These are phyloP conservation scores for Scaptomyza graminum DNA, from an alignment of 1,140 invertebrate species.

Conservation along the genomic window DNA sequence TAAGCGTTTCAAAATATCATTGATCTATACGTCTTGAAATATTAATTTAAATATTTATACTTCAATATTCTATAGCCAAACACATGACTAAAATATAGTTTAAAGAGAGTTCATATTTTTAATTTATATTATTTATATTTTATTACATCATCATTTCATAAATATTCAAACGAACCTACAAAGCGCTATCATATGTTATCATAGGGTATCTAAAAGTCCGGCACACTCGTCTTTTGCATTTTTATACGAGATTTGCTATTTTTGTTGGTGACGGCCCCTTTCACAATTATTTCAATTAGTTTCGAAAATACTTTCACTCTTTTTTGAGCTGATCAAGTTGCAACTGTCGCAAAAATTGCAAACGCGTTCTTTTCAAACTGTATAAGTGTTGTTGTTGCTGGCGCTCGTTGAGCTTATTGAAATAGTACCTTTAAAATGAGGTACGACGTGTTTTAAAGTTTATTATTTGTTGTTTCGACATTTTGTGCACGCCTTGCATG, in stretches of 20 bases:
- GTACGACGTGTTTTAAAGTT: conserved; percentile 30
- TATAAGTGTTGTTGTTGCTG: background rate
- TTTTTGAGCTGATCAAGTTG: conserved; percentile 26
- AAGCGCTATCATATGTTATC: too few relatives aligned
- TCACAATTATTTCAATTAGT: conserved; percentile 12
- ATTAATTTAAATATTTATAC: too few relatives aligned
- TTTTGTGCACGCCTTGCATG: conserved; percentile 59
- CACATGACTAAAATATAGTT: too few relatives aligned
- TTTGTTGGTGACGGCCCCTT: conserved; percentile 8
- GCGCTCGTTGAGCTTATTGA: conserved; percentile 15
- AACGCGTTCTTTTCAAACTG: conserved; percentile 6
- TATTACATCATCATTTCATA: too few relatives aligned
- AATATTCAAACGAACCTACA: too few relatives aligned
- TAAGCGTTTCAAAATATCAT: too few relatives aligned
- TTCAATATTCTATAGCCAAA: too few relatives aligned
- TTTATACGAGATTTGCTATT: background rate
- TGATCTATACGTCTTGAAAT: too few relatives aligned
- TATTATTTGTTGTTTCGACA: conserved; percentile 29
- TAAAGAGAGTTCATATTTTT: too few relatives aligned
- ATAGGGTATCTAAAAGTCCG: background rate
- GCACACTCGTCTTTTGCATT: background rate
- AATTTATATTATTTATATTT: too few relatives aligned
- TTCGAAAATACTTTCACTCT: conserved; percentile 29
- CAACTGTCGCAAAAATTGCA: conserved; percentile 23
- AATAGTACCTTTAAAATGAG: conserved; percentile 28